Conservation (phyloP, 2,888 invertebrate genomes). For the Cosmia trapezina region DNA sequence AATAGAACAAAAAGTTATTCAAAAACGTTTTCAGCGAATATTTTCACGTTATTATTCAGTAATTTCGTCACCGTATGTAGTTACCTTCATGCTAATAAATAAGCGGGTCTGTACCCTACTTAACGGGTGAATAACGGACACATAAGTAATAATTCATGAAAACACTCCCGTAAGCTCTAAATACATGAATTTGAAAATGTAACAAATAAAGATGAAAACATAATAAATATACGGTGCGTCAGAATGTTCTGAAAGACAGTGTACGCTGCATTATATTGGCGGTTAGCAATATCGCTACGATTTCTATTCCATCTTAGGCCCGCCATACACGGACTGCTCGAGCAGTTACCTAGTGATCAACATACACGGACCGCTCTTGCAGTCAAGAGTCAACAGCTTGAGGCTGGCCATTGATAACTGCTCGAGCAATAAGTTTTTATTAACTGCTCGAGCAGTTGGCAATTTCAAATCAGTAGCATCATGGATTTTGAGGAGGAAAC, state of each 20-base stretch:
- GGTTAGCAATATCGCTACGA: neutral
- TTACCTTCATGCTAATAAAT: constrained; percentile 51
- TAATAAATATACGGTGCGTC: constrained; percentile 42
- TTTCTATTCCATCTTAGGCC: neutral
- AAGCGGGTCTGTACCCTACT: constrained; percentile 35
- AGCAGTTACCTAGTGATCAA: no score
- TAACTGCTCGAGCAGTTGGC: no score
- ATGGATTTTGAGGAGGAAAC: no score
- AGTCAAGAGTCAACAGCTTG: no score
- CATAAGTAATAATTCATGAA: constrained; percentile 51
- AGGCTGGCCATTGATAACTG: no score
- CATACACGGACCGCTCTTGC: no score
- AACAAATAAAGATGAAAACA: constrained; percentile 39
- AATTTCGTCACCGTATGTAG: constrained; percentile 17
- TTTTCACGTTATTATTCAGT: constrained; percentile 13
- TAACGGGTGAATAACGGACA: constrained; percentile 56
- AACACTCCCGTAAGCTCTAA: constrained; percentile 46
- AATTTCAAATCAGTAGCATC: no score
- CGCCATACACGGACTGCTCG: no score
- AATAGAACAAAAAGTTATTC: constrained; percentile 19
- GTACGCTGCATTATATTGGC: neutral
- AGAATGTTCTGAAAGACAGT: neutral
- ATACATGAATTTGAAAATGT: constrained; percentile 59
- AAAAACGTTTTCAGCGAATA: constrained; percentile 22
- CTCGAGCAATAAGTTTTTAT: no score